A percentile compares a stretch with the other conserved stretches of the same genome.
Evolutionary conservation across 2,888 invertebrate genomes (phyloP).

Genomic region (Omphaloscelis lunosa): DNA sequence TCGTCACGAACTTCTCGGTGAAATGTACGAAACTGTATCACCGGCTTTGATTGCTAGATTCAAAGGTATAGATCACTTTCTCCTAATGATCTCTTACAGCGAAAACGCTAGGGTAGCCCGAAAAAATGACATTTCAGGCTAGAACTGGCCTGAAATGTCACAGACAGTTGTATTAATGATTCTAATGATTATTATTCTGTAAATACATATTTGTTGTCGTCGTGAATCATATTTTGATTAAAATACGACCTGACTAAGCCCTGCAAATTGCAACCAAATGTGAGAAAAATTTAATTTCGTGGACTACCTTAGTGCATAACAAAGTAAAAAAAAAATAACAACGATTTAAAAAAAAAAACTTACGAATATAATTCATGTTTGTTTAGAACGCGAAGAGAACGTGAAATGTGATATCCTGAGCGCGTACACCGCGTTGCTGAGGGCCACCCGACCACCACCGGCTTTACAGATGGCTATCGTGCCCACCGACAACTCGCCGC

Average conservation of each 20-base stretch:
- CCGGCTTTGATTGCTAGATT: constrained; percentile 98
- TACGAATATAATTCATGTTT: background rate
- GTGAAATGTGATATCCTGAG: constrained; percentile 99
- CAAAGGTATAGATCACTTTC: constrained; percentile 92
- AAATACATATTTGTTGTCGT: background rate
- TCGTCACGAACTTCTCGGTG: constrained; percentile 96
- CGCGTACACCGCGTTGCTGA: constrained; percentile 97
- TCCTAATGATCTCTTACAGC: background rate
- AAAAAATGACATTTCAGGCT: too few species aligned
- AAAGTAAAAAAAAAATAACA: too few species aligned
- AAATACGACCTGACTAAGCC: too few species aligned
- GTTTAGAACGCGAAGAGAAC: constrained; percentile 98
- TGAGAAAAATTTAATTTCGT: background rate
- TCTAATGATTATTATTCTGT: background rate
- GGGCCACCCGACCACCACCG: constrained; percentile 95
- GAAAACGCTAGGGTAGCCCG: background rate
- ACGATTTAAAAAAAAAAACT: background rate
- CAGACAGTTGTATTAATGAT: background rate
- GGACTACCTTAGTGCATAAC: background rate
- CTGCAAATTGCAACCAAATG: background rate
- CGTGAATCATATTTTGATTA: too few species aligned
- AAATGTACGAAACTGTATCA: constrained; percentile 97
- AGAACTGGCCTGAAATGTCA: too few species aligned
- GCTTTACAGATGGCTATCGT: constrained; percentile 92
- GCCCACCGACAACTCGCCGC: constrained; percentile 93